Base-by-base conservation (phyloP, 2,888 invertebrate species). In the Priocnemis perturbator region DNA sequence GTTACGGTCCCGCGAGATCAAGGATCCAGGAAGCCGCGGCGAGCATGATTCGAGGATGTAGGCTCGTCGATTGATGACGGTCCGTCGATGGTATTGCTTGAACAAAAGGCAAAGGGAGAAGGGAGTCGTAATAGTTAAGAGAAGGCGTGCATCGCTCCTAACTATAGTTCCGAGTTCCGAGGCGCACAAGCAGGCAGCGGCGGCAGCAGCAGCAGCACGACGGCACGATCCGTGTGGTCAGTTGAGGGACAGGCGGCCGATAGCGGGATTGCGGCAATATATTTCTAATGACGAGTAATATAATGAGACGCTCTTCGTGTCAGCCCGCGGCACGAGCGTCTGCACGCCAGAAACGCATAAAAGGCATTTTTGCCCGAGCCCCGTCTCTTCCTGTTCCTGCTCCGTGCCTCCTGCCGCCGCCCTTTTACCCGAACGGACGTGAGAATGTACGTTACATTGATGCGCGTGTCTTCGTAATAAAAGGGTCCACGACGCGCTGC, bases 271-370 rank as follows among this genome's bases (percentile, higher is more conserved):
- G 56, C 56, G 23, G 30, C 59, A 50, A 50, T 50, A 50, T 50
- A 50, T 50, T 50, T 50, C 19, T 50, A 56, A 30, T 17, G 56
- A 17, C 19, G 15, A 11, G 20, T 30, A 55, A 60, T 44, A n/a
- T 44, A 59, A 60, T 21, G 64, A 23, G 59, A 50, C 14, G 21
- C 52, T 3, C 26, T 50, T 50, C 62, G 56, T 26, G 68, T 60
- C 68, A 55, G 55, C 45, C 50, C 14, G n/a, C 47, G 57, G 57
- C 19, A 61, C 64, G 59, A 30, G 55, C 47, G 21, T 50, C 11
- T 55, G 45, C 65, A 59, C 64, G 61, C 44, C 62, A 55, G 21
- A 65, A 20, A 61, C 58, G 64, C 50, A 50, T 50, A 50, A 50
- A 50, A 50, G 17, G 50, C 37, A 50, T 50, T 50, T 50, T 50